Evolutionary conservation across 2,888 invertebrate genomes (phyloP).

Genomic region (Sepiola atlantica): DNA sequence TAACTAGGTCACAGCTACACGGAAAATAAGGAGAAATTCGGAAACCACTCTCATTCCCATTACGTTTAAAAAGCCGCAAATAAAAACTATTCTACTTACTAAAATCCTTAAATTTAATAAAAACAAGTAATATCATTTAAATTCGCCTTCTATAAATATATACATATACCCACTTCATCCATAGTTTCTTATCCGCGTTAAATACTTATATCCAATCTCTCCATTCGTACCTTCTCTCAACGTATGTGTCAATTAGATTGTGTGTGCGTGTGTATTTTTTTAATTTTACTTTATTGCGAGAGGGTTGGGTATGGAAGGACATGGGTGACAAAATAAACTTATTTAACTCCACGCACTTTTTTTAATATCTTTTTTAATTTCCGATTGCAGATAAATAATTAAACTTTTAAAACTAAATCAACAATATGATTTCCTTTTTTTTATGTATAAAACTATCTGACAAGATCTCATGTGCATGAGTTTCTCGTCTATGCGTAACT

Average conservation of each 20-base stretch:
- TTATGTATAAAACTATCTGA: no score
- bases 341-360: neutral
- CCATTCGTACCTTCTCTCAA: neutral
- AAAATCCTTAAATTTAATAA: neutral
- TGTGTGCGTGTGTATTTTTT: neutral
- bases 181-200: neutral
- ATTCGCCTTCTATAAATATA: neutral
- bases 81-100: neutral
- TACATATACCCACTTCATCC: neutral
- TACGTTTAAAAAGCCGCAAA: neutral
- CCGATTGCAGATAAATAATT: no score
- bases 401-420: neutral
- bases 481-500: no score
- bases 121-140: neutral
- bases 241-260: constrained; percentile 8
- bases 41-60: neutral
- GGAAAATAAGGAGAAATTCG: neutral
- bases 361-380: neutral
- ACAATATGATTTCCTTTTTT: neutral
- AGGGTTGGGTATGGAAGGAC: neutral
- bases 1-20: constrained; percentile 39
- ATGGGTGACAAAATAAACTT: neutral
- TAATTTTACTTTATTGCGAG: neutral
- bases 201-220: neutral
- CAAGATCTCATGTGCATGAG: no score